Evolutionary conservation across 1,140 invertebrate species (phyloP).

Genomic region (Macrotrachela quadricornifera): DNA sequence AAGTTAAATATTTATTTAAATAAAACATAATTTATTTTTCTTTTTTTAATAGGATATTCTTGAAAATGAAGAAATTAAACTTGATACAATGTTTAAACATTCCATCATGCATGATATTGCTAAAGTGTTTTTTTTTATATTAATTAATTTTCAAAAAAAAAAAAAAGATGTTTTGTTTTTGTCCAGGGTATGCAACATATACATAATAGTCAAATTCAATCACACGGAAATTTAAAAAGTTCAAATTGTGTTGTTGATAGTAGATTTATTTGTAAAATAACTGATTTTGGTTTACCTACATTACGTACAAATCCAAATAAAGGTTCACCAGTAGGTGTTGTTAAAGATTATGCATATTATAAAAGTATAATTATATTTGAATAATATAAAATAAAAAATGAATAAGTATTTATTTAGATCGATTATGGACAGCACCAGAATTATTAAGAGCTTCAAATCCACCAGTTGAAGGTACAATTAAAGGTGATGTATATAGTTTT

Average conservation of each 20-base stretch:
- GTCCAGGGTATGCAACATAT: slow-evolving; percentile 72
- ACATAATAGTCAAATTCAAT: slow-evolving; percentile 64
- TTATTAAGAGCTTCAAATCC: slow-evolving; percentile 18
- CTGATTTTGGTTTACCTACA: slow-evolving; percentile 72
- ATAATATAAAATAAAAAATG: too few species aligned
- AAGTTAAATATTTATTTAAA: slow-evolving; percentile 32
- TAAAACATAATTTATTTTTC: too few species aligned
- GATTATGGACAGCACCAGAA: slow-evolving; percentile 37
- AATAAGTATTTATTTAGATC: slow-evolving; percentile 18
- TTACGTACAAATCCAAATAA: slow-evolving; percentile 19
- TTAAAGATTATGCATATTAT: not conserved
- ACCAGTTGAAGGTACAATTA: slow-evolving; percentile 43
- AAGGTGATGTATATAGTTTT: slow-evolving; percentile 83
- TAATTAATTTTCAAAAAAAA: not conserved
- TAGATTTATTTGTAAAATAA: slow-evolving; percentile 83
- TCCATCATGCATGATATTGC: slow-evolving; percentile 79
- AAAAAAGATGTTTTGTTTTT: too few species aligned
- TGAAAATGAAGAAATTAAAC: slow-evolving; percentile 68
- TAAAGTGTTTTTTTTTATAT: slow-evolving; percentile 33
- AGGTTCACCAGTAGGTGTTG: not conserved
- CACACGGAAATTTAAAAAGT: slow-evolving; percentile 85
- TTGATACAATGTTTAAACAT: slow-evolving; percentile 79
- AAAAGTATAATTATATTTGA: not conserved
- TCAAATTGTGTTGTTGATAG: slow-evolving; percentile 93
- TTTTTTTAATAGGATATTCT: slow-evolving; percentile 47